phyloP scores from a whole-genome alignment of 1,140 invertebrate genomes.

The Drosophila ambigua region DNA sequence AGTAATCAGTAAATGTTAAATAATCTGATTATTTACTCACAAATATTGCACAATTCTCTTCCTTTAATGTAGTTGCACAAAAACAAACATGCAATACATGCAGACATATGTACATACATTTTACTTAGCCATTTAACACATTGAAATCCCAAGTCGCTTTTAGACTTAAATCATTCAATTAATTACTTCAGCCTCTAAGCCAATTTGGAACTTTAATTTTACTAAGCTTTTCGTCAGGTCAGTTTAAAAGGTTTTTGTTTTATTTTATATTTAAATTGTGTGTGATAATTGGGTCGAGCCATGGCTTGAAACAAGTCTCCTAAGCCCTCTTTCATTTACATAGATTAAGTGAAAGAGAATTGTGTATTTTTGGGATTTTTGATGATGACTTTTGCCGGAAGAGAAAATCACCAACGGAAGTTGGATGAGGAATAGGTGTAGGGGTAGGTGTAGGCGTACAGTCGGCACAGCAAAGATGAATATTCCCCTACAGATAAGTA shows the following conservation, averaged over 20 bases:
- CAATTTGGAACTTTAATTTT: neutral
- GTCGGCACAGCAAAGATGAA: constrained; percentile 12
- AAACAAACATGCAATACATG: too few species aligned
- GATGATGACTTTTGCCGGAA: constrained; percentile 37
- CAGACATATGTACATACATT: too few species aligned
- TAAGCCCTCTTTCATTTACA: constrained; percentile 1
- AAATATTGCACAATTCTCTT: too few species aligned
- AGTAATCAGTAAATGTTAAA: too few species aligned
- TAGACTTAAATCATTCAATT: too few species aligned
- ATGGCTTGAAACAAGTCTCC: constrained; percentile 6
- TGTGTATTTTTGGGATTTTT: constrained; percentile 35
- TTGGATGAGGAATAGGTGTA: too few species aligned
- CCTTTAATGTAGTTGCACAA: too few species aligned
- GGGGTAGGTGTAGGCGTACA: neutral
- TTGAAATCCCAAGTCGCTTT: too few species aligned
- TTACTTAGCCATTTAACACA: too few species aligned
- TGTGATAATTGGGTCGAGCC: neutral
- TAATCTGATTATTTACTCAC: too few species aligned
- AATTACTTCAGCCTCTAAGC: too few species aligned
- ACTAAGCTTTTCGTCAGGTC: neutral
- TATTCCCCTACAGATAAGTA: constrained; percentile 32
- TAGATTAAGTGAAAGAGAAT: constrained; percentile 36
- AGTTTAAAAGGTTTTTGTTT: neutral
- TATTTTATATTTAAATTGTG: neutral
- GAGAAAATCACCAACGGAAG: constrained; percentile 38